Evolutionary conservation across 1,140 invertebrate species (phyloP).

Genomic region (Nephotettix cincticeps): DNA sequence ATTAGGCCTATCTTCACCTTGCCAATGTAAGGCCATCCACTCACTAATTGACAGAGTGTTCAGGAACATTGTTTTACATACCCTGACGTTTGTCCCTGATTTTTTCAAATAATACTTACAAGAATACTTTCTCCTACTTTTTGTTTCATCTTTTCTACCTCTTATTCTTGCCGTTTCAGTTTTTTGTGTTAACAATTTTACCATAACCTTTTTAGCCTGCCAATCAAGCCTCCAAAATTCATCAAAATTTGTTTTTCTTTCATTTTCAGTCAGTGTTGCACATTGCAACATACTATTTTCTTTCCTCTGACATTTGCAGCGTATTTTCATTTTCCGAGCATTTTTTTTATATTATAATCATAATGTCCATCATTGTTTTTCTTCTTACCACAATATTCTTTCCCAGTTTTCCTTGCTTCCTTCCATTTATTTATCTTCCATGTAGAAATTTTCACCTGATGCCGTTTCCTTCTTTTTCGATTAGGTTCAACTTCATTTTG

Average conservation of each 20-base stretch:
- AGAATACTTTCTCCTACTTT: conserved; percentile 22
- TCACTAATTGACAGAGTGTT: conserved; percentile 19
- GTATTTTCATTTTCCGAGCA: conserved; percentile 15
- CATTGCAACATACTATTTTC: conserved; percentile 21
- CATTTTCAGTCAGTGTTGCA: conserved; percentile 2
- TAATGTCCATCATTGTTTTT: conserved; percentile 5
- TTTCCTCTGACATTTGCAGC: conserved; percentile 23
- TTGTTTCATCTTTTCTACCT: conserved; percentile 8
- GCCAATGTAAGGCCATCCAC: conserved; percentile 20
- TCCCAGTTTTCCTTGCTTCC: conserved; percentile 2
- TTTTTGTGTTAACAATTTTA: conserved; percentile 19
- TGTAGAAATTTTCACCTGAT: conserved; percentile 10
- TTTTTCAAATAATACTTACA: conserved; percentile 23
- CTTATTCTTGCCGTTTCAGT: not conserved
- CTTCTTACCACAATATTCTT: conserved; percentile 21
- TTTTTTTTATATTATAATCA: conserved; percentile 14
- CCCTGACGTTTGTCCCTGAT: not conserved
- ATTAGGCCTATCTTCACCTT: not conserved
- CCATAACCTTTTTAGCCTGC: conserved; percentile 19
- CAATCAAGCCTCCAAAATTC: conserved; percentile 26
- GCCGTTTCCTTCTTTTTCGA: conserved; percentile 21
- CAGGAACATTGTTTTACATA: conserved; percentile 27
- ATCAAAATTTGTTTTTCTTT: conserved; percentile 13
- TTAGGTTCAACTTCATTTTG: not conserved
- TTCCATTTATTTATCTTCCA: conserved; percentile 21